phyloP scores from a whole-genome alignment of 2,888 invertebrate species.

The Hyposoter dolosus region DNA sequence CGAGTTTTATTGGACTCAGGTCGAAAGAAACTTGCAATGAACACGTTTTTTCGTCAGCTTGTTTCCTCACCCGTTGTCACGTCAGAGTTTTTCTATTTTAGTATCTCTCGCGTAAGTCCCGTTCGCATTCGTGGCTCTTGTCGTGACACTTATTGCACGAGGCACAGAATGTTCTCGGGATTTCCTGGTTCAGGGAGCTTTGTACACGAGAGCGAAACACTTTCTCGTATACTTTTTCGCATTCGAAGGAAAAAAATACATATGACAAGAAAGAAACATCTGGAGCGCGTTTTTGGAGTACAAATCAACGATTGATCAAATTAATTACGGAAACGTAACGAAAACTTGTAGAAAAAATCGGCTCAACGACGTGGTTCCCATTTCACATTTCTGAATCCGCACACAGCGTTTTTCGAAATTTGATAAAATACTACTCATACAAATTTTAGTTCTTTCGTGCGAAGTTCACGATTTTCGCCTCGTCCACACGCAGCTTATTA shows the following conservation, averaged over 20 bases:
- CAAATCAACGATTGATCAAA: no score
- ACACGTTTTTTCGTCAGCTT: conserved; percentile 52
- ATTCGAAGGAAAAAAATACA: neutral
- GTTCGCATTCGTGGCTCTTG: conserved; percentile 6
- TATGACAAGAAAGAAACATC: no score
- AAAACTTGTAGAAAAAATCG: no score
- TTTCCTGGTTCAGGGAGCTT: conserved; percentile 11
- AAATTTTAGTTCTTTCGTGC: neutral
- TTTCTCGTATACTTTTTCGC: neutral
- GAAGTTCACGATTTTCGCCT: neutral
- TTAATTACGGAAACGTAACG: no score
- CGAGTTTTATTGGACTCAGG: conserved; percentile 72
- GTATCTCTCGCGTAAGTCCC: neutral
- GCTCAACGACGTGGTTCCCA: no score
- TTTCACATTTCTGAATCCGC: no score
- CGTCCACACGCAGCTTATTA: neutral
- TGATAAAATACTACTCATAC: no score
- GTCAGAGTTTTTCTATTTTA: conserved; percentile 7
- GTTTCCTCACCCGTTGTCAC: conserved; percentile 29
- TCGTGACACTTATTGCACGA: neutral
- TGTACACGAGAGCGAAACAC: no score
- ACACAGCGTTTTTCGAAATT: no score
- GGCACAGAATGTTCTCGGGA: neutral
- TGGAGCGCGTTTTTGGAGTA: no score
- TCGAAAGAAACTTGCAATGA: conserved; percentile 39